Evolutionary conservation across 2,888 invertebrate genomes (phyloP).

Genomic region (Psylliodes chrysocephalus): DNA sequence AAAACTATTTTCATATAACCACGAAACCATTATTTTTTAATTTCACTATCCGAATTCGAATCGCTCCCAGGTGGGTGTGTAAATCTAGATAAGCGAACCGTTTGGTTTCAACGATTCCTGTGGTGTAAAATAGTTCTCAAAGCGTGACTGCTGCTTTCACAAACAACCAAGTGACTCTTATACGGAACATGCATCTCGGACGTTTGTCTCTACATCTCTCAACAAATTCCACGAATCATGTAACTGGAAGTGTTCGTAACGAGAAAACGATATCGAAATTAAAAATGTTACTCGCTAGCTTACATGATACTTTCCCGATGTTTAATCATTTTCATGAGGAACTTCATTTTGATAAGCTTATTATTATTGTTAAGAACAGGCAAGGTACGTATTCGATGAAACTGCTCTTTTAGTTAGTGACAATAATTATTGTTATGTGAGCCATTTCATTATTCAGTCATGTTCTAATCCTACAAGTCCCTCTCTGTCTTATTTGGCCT

Average conservation of each 20-base stretch:
- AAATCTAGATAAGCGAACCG: slow-evolving; percentile 43
- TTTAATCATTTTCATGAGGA: no score
- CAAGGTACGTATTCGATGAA: no score
- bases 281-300: no score
- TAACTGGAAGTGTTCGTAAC: slow-evolving; percentile 22
- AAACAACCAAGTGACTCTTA: slow-evolving; percentile 44
- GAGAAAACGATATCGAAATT: slow-evolving; percentile 27
- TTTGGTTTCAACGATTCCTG: slow-evolving; percentile 47
- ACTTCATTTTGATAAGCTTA: no score
- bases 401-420: no score
- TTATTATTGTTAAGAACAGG: no score
- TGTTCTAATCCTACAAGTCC: no score
- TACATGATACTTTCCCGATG: no score
- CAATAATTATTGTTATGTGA: no score
- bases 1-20: slow-evolving; percentile 19
- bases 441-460: no score
- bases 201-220: slow-evolving; percentile 40
- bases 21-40: slow-evolving; percentile 32
- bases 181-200: slow-evolving; percentile 42
- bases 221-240: slow-evolving; percentile 38
- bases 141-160: slow-evolving; percentile 51
- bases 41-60: slow-evolving; percentile 32
- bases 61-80: slow-evolving; percentile 45
- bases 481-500: no score
- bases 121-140: slow-evolving; percentile 49